Conservation (phyloP, 2,797 vertebrate species). For the Trematomus bernacchii region DNA sequence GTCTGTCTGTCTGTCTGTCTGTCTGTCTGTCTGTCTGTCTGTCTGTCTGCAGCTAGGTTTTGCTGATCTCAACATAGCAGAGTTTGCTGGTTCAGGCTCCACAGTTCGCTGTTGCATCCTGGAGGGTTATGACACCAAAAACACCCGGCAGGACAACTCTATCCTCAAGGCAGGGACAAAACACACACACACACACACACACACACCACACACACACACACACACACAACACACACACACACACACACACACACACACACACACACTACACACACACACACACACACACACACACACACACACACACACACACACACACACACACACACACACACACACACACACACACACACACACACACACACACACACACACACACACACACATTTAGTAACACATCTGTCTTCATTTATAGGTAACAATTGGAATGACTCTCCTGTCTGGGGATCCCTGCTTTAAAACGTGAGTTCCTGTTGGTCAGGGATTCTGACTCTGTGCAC, state of each 20-base stretch:
- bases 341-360: not conserved
- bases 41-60: slow-evolving; percentile 89
- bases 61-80: slow-evolving; percentile 94
- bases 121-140: slow-evolving; percentile 97
- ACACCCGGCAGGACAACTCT: slow-evolving; percentile 97
- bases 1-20: not conserved
- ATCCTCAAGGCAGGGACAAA: slow-evolving; percentile 89
- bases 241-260: not conserved
- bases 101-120: slow-evolving; percentile 93
- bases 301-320: not conserved
- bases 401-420: slow-evolving; percentile 84
- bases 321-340: slow-evolving; percentile 8
- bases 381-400: not conserved
- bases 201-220: not conserved
- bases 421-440: slow-evolving; percentile 94
- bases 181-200: not conserved
- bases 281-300: not conserved
- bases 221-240: not conserved
- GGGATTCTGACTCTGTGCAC: not conserved
- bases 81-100: slow-evolving; percentile 95
- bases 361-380: not conserved
- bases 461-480: slow-evolving; percentile 86
- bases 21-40: slow-evolving; percentile 1
- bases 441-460: slow-evolving; percentile 98
- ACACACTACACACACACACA: too few species aligned